Conservation (phyloP, 2,113 vertebrate species). For the Solenodon paradoxus region DNA sequence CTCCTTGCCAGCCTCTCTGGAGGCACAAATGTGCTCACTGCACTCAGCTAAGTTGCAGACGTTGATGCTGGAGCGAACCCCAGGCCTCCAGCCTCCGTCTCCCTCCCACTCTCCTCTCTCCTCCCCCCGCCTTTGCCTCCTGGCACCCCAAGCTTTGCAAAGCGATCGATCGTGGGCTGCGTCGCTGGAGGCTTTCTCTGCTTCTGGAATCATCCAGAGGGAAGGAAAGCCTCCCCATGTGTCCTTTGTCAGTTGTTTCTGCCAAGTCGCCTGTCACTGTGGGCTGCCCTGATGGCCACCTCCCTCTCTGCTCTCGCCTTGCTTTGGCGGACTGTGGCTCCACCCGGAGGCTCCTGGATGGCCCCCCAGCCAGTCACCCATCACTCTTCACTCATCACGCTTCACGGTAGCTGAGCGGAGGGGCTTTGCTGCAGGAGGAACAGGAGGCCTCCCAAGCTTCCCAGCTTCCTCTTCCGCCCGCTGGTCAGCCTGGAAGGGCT, state of each 20-base stretch:
- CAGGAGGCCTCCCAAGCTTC: neutral
- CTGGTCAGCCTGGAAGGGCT: neutral
- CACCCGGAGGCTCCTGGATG: neutral
- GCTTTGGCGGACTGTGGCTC: neutral
- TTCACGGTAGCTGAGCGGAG: neutral
- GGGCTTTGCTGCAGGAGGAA: accelerated
- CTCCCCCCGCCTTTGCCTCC: neutral
- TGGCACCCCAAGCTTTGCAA: neutral
- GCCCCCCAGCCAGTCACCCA: neutral
- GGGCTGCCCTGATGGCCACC: accelerated
- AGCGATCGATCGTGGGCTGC: accelerated
- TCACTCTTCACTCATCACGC: accelerated
- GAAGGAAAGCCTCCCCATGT: neutral
- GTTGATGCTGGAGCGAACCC: neutral
- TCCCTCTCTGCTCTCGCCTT: neutral
- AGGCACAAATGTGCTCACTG: neutral
- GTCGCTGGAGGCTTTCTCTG: neutral
- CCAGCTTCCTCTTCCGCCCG: neutral
- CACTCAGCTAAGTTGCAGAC: neutral
- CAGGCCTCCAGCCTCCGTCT: neutral
- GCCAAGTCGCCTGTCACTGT: accelerated
- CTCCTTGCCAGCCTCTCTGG: accelerated
- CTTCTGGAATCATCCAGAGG: neutral
- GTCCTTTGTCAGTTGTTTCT: neutral
- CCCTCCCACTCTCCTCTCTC: accelerated